A percentile compares a stretch with the other conserved stretches of the same genome.
Evolutionary conservation across 2,797 vertebrate genomes (phyloP).

Genomic region (Leptodactylus fallax): DNA sequence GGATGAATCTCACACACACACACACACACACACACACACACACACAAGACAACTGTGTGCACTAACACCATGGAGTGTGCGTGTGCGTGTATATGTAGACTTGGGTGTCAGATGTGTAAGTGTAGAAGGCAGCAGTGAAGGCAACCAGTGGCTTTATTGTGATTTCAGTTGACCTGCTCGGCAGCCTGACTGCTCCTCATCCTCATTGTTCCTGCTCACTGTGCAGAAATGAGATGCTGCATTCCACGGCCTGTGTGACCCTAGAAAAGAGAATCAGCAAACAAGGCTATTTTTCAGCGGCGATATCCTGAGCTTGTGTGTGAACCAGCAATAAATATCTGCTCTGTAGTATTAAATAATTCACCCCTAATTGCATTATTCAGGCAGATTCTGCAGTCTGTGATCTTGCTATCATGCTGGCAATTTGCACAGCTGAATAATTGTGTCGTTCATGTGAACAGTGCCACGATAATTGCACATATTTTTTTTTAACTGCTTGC

Average conservation of each 20-base stretch:
- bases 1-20: background rate
- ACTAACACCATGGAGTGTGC: too few species aligned
- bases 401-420: conserved; percentile 10
- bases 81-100: background rate
- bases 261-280: conserved; percentile 37
- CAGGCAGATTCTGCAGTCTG: background rate
- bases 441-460: background rate
- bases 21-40: background rate
- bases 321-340: background rate
- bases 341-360: background rate
- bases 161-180: conserved; percentile 45
- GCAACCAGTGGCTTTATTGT: conserved; percentile 48
- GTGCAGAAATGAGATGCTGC: conserved; percentile 59
- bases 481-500: conserved; percentile 31
- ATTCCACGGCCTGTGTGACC: conserved; percentile 57
- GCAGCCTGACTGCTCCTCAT: conserved; percentile 18
- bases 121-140: background rate
- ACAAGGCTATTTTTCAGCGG: conserved; percentile 5
- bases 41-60: background rate
- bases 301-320: background rate
- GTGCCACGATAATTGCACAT: conserved; percentile 14
- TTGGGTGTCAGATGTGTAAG: background rate
- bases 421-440: conserved; percentile 6
- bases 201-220: conserved; percentile 60
- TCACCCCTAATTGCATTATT: conserved; percentile 35